Conservation (phyloP, 2,888 invertebrate species). For the Gisinianus flammeolus region DNA sequence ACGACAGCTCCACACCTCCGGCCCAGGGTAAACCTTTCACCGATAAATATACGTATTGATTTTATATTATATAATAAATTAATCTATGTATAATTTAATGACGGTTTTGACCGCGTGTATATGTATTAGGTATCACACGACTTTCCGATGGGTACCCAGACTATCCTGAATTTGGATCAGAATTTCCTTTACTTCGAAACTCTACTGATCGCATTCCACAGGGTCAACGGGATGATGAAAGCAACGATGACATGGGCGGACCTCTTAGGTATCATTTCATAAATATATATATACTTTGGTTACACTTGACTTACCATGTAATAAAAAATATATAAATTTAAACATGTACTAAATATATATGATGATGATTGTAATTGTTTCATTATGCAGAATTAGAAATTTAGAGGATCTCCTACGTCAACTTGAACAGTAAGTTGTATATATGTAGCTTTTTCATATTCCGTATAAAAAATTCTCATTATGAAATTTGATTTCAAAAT, state of each 20-base stretch:
- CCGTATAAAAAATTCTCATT: too few relatives aligned
- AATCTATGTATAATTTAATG: too few relatives aligned
- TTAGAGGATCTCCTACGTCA: constrained; percentile 89
- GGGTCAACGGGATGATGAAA: constrained; percentile 57
- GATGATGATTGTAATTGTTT: too few relatives aligned
- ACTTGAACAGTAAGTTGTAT: too few relatives aligned
- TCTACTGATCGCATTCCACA: constrained; percentile 58
- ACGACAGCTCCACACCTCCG: constrained; percentile 68
- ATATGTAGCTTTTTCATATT: too few relatives aligned
- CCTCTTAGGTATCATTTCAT: constrained; percentile 54
- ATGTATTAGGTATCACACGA: constrained; percentile 25
- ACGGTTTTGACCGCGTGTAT: too few relatives aligned
- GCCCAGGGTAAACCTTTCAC: constrained; percentile 67
- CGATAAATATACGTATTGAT: not conserved
- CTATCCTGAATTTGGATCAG: constrained; percentile 59
- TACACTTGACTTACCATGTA: not conserved
- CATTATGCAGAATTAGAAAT: constrained; percentile 76
- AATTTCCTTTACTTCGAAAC: constrained; percentile 57
- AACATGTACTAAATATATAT: too few relatives aligned
- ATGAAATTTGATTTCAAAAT: constrained; percentile 89
- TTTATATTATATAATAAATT: not conserved
- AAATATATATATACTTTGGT: not conserved
- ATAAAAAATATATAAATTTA: too few relatives aligned
- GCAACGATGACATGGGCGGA: constrained; percentile 57
- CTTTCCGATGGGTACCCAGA: constrained; percentile 65